Evolutionary conservation across 2,888 invertebrate species (phyloP), one percentile per base, ranked within the genome.

Genomic region (Melanchra persicariae): DNA sequence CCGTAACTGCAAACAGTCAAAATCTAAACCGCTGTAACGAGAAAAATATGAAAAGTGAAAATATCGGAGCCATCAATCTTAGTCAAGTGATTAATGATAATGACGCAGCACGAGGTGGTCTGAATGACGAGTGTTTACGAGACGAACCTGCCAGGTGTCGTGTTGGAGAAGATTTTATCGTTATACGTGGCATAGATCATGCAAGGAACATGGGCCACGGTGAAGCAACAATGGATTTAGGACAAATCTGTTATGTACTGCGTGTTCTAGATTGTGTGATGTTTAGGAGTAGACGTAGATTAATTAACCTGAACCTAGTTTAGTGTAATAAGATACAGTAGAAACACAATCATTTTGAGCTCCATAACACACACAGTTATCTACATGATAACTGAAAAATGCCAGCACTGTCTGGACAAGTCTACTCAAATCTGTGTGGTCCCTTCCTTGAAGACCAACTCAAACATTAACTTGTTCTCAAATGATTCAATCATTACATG

Each of bases 11-110:
- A 40, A 37, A 79, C 63, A 64, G 55, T 61, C 55, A 62, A 73
- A 67, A 83, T 83, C 19, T 49, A 40, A 78, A 65, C 30, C 51
- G 40, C 51, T 34, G 51, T 68, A 75, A 65, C 76, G 69, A 67
- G 51, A 84, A 83, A 87, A 87, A 75, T 79, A 83, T 78, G 70
- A 85, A 79, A 86, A 86, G 77, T 79, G 81, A 83, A 83, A 82
- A 87, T 82, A 79, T 82, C 82, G 64, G 69, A 67, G 74, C 71
- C 85, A 90, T 90, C 85, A 82, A 87, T 89, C 89, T 85, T 83
- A 82, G 87, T 88, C 89, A 74, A 63, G 76, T 45, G 81, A 90
- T 90, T 86, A 85, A 89, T 88, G 89, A 84, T 86, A 77, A 85
- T 85, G 85, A 79, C 84, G 61, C 37, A 30, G 65, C 73, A 70